Base-by-base conservation (phyloP, 2,113 vertebrate species). In the Heterochromis multidens region DNA sequence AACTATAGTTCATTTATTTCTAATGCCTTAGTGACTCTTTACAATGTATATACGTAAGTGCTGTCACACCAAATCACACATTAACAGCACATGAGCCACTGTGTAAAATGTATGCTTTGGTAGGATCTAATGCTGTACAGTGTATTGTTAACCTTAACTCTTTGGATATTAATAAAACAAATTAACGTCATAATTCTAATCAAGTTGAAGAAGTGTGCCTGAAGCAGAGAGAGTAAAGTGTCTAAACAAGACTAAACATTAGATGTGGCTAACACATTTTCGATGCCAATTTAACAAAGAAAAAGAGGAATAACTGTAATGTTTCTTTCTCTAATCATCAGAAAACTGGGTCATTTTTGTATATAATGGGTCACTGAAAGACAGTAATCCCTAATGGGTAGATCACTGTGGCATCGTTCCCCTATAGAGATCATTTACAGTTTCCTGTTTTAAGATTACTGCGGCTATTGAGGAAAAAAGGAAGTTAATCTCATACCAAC, bases 401-500 rank as follows among this genome's bases (percentile, higher is more conserved):
- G 21, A 77, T 62, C 33, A 80, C 77, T 74, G 25, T 65, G 74
- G n/a, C 7, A 49, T 25, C 56, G 40, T 59, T 60, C 6, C 37
- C 29, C 49, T 8, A 14, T n/a, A 58, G 12, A 77, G 56, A 56
- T 79, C 14, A 70, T 57, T 88, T 80, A 49, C 77, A 81, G 74
- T 80, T 89, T 92, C 86, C 84, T 43, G 27, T 91, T 92, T 80
- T 40, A 70, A 59, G 4, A 79, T 7, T 33, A 29, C 2, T 33
- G 17, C 3, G 7, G 49, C 58, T 57, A 29, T 21, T 31, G 16
- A 72, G 17, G 19, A 33, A 27, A 84, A 63, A 40, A 21, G 58
- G 80, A 91, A 90, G 86, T 88, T 35, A 74, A 74, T 63, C 40
- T 35, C 77, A 81, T 76, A 86, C 65, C 9, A 74, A 58, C 49